phyloP scores from a whole-genome alignment of 2,888 invertebrate species.

The Drosophila meridiana region DNA sequence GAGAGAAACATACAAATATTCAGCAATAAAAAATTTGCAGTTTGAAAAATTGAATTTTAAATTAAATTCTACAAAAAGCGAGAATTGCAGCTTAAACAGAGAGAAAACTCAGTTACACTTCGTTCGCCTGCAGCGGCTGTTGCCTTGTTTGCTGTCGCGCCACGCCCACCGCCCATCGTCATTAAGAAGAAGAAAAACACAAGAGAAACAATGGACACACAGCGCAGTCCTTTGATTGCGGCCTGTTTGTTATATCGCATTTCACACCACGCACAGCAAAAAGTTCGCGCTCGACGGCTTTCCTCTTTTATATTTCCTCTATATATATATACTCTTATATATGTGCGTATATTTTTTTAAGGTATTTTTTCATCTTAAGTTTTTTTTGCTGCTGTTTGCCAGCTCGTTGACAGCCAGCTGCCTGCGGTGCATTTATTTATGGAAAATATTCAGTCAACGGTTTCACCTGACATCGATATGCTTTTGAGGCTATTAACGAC shows the following conservation, averaged over 20 bases:
- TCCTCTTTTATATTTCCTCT: slow-evolving; percentile 4
- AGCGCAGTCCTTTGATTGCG: slow-evolving; percentile 40
- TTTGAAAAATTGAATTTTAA: slow-evolving; percentile 18
- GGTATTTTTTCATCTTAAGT: slow-evolving; percentile 3
- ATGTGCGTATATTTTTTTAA: background rate
- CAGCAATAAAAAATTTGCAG: background rate
- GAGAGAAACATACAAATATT: background rate
- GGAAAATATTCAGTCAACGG: slow-evolving; percentile 12
- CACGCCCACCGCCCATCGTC: background rate
- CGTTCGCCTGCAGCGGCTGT: background rate
- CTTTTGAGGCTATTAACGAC: slow-evolving; percentile 35
- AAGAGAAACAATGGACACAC: slow-evolving; percentile 13
- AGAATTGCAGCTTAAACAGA: background rate
- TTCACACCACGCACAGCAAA: slow-evolving; percentile 59
- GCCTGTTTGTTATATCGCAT: slow-evolving; percentile 56
- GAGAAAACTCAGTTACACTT: slow-evolving; percentile 1
- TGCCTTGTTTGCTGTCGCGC: background rate
- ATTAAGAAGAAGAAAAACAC: slow-evolving; percentile 24
- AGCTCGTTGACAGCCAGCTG: slow-evolving; percentile 12
- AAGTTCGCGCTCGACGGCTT: slow-evolving; percentile 38
- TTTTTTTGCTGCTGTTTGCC: slow-evolving; percentile 6
- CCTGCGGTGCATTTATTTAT: slow-evolving; percentile 26
- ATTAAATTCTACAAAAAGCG: slow-evolving; percentile 15
- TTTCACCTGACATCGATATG: slow-evolving; percentile 18
- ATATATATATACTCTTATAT: background rate